Evolutionary conservation across 2,888 invertebrate species (phyloP).

Genomic region (Dicyrtoma fusca): DNA sequence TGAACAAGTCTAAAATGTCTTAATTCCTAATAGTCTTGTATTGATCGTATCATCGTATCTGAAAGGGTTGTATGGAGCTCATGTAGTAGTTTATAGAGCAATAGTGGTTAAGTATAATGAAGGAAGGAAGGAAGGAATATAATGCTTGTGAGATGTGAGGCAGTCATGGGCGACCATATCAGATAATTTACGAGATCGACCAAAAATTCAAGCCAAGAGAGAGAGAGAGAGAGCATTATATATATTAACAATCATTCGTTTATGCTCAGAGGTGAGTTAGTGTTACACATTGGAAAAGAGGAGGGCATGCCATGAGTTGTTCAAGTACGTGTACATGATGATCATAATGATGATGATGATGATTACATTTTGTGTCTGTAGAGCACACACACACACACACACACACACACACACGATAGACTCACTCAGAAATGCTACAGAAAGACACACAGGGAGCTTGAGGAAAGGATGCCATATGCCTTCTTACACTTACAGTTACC

Average conservation of each 20-base stretch:
- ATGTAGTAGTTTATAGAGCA: too few relatives aligned
- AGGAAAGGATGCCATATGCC: conserved; percentile 6
- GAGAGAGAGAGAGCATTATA: too few relatives aligned
- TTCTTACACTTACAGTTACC: background rate
- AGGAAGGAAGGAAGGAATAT: too few relatives aligned
- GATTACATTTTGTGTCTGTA: conserved; percentile 17
- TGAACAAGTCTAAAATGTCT: too few relatives aligned
- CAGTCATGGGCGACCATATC: background rate
- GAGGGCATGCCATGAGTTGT: conserved; percentile 21
- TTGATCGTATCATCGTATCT: too few relatives aligned
- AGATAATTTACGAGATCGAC: conserved; percentile 13
- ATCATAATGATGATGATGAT: conserved; percentile 3
- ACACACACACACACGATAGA: too few relatives aligned
- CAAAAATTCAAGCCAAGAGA: background rate
- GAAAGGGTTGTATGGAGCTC: too few relatives aligned
- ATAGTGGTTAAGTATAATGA: too few relatives aligned
- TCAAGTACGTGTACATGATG: conserved; percentile 17
- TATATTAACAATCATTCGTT: too few relatives aligned
- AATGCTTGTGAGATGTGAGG: too few relatives aligned
- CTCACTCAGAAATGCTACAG: background rate
- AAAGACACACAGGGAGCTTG: background rate
- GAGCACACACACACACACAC: background rate
- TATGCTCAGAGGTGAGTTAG: conserved; percentile 1
- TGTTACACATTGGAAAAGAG: conserved; percentile 6
- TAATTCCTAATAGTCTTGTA: too few relatives aligned